Evolutionary conservation across 2,888 invertebrate species (phyloP).

Genomic region (Spisula solida): DNA sequence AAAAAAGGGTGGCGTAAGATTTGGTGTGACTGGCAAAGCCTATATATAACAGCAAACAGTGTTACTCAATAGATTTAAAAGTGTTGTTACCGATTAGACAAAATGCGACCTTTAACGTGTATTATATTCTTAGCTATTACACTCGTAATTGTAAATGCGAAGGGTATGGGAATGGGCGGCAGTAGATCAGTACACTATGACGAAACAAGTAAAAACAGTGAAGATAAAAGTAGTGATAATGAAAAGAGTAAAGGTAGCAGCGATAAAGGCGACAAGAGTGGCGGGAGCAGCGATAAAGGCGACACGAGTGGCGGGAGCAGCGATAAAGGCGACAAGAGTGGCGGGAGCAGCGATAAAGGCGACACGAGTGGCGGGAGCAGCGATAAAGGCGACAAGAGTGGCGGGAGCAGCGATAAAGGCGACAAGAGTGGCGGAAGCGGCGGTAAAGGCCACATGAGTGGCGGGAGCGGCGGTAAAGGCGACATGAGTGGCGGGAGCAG

Average conservation of each 20-base stretch:
- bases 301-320: background rate
- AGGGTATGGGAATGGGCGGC: background rate
- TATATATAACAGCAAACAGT: background rate
- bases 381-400: background rate
- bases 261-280: background rate
- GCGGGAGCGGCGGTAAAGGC: background rate
- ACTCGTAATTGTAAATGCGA: background rate
- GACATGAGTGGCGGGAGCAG: background rate
- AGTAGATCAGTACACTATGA: background rate
- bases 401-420: background rate
- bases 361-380: too few relatives aligned
- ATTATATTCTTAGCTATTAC: background rate
- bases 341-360: background rate
- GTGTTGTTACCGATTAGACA: background rate
- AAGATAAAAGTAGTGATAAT: background rate
- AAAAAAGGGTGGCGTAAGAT: background rate
- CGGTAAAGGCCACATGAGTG: background rate
- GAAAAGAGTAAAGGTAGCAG: background rate
- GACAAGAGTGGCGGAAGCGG: background rate
- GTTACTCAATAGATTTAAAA: background rate
- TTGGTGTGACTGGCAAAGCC: background rate
- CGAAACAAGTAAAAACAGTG: background rate
- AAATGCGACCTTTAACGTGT: background rate
- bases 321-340: background rate
- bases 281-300: background rate